Evolutionary conservation across 1,140 invertebrate genomes (phyloP).

Genomic region (Ceratoteleas bidentatus): DNA sequence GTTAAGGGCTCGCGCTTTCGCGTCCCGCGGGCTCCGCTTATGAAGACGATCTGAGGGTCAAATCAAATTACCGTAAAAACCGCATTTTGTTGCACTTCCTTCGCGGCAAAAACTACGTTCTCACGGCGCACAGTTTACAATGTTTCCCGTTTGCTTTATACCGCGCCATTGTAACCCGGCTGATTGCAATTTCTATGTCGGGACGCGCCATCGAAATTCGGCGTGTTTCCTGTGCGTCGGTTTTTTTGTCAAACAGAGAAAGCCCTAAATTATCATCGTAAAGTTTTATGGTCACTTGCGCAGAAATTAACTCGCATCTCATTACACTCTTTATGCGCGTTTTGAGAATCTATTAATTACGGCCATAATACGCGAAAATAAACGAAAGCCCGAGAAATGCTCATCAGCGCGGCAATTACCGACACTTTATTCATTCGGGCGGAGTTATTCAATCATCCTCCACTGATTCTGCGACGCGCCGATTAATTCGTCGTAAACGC

Average conservation of each 20-base stretch:
- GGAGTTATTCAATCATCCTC: conserved; percentile 34
- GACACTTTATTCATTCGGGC: conserved; percentile 38
- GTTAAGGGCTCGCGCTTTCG: conserved; percentile 15
- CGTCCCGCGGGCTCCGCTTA: conserved; percentile 4
- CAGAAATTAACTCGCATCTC: conserved; percentile 51
- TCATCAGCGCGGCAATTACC: conserved; percentile 30
- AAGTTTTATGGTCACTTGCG: conserved; percentile 43
- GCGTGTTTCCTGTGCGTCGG: background rate
- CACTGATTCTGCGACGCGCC: conserved; percentile 25
- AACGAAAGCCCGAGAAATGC: conserved; percentile 36
- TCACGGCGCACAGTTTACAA: conserved; percentile 45
- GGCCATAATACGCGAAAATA: conserved; percentile 36
- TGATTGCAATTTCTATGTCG: conserved; percentile 33
- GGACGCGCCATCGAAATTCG: background rate
- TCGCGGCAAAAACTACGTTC: conserved; percentile 17
- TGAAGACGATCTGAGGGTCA: conserved; percentile 3
- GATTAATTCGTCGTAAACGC: conserved; percentile 33
- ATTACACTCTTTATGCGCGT: conserved; percentile 35
- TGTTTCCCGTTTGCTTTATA: conserved; percentile 41
- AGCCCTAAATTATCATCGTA: conserved; percentile 43
- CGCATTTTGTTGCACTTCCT: conserved; percentile 28
- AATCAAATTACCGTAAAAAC: conserved; percentile 25
- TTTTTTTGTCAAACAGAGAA: background rate
- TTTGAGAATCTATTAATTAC: conserved; percentile 58
- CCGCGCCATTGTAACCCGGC: conserved; percentile 46